phyloP scores from a whole-genome alignment of 2,797 vertebrate genomes.

The Linurgus olivaceus region DNA sequence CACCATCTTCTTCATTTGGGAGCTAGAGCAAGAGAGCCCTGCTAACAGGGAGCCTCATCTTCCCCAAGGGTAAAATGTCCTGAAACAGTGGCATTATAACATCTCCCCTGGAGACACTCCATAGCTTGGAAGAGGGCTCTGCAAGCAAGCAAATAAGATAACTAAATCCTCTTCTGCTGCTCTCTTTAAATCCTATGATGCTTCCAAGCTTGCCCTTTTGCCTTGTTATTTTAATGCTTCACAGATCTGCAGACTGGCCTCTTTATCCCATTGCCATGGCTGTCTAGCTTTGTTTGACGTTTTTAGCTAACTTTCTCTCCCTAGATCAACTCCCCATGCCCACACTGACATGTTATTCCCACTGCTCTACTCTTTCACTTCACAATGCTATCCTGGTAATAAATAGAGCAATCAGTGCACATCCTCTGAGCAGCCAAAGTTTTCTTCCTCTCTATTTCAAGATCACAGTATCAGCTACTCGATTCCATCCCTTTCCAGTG shows the following conservation, averaged over 20 bases:
- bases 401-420: background rate
- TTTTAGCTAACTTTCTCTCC: constrained; percentile 12
- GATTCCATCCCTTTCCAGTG: background rate
- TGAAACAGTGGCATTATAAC: background rate
- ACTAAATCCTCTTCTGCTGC: constrained; percentile 25
- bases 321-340: background rate
- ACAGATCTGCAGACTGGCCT: constrained; percentile 37
- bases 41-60: background rate
- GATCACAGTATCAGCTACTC: background rate
- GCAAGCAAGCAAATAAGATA: constrained; percentile 15
- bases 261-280: constrained; percentile 41
- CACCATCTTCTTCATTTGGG: background rate
- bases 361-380: background rate
- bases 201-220: background rate
- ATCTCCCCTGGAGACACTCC: background rate
- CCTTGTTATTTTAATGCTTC: constrained; percentile 38
- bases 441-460: background rate
- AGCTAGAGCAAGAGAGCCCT: background rate
- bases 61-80: background rate
- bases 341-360: background rate
- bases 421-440: background rate
- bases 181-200: background rate
- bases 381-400: background rate
- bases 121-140: background rate
- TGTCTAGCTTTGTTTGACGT: constrained; percentile 23